phyloP scores from a whole-genome alignment of 2,113 vertebrate genomes.

The Sceloporus undulatus region DNA sequence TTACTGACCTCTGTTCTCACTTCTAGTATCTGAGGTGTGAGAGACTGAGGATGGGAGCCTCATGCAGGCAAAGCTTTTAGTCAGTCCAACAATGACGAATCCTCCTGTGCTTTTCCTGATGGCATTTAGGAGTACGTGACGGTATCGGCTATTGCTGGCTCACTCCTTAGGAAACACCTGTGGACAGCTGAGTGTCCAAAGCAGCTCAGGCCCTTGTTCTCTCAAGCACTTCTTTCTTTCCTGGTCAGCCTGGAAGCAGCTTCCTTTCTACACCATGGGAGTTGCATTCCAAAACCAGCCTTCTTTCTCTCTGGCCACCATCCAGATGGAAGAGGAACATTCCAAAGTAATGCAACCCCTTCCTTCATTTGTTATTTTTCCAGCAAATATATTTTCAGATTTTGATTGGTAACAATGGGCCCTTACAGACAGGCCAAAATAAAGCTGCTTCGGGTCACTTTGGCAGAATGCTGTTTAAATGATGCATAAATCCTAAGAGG shows the following conservation, averaged over 20 bases:
- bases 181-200: not conserved
- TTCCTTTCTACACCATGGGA: not conserved
- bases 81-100: not conserved
- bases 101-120: not conserved
- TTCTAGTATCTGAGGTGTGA: not conserved
- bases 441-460: too few species aligned
- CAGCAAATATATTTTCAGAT: not conserved
- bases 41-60: not conserved
- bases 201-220: accelerated
- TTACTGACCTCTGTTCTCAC: not conserved
- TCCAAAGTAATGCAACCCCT: not conserved
- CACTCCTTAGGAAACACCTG: not conserved
- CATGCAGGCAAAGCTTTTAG: not conserved
- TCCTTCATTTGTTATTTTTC: not conserved
- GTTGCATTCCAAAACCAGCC: slow-evolving; percentile 14
- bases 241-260: accelerated
- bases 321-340: slow-evolving; percentile 1
- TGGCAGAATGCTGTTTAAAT: too few species aligned
- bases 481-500: too few species aligned
- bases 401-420: not conserved
- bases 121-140: not conserved
- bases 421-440: too few species aligned
- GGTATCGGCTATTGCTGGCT: not conserved
- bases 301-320: slow-evolving; percentile 17
- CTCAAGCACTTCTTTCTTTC: not conserved